phyloP scores from a whole-genome alignment of 1,140 invertebrate genomes.

The Oreohelix idahoensis region DNA sequence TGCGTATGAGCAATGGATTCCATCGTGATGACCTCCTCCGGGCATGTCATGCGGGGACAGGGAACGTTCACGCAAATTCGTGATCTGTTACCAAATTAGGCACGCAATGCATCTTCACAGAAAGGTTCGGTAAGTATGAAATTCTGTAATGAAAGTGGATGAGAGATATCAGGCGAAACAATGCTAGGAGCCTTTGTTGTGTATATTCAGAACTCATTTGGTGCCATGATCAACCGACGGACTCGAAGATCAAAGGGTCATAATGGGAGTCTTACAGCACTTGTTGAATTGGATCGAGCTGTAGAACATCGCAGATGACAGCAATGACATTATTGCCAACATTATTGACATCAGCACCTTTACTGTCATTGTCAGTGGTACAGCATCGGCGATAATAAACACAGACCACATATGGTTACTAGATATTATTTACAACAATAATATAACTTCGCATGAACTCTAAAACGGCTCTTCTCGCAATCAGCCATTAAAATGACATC shows the following conservation, averaged over 20 bases:
- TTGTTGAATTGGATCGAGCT: neutral
- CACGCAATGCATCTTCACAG: neutral
- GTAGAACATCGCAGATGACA: neutral
- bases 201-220: neutral
- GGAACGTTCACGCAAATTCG: neutral
- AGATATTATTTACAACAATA: no score
- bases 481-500: no score
- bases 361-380: neutral
- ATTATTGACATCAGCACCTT: neutral
- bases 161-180: neutral
- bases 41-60: neutral
- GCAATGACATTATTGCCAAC: neutral
- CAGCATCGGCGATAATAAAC: no score
- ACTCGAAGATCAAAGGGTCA: neutral
- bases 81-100: neutral
- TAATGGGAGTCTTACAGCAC: neutral
- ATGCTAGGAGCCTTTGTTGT: neutral
- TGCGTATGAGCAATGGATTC: constrained; percentile 11
- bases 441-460: no score
- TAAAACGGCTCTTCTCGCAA: no score
- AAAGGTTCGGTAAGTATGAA: constrained; percentile 12
- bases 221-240: neutral
- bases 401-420: no score
- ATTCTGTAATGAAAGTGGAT: neutral
- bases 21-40: neutral